phyloP scores from a whole-genome alignment of 2,888 invertebrate species.

The Agriopis aurantiaria region DNA sequence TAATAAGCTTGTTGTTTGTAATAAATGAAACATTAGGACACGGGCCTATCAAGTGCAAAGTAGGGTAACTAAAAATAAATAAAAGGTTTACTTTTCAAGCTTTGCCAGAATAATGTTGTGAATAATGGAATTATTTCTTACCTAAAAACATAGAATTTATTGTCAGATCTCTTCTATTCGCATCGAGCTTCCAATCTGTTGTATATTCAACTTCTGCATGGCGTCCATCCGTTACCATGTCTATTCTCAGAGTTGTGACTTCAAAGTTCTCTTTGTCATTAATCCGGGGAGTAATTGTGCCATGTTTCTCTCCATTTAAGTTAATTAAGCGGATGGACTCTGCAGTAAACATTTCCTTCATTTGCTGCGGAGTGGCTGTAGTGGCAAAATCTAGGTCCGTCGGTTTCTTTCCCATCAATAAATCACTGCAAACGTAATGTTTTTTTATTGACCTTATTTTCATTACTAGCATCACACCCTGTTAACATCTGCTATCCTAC shows the following conservation, averaged over 20 bases:
- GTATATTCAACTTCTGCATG: slow-evolving; percentile 98
- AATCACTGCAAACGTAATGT: slow-evolving; percentile 85
- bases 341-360: slow-evolving; percentile 96
- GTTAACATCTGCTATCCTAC: too few relatives aligned
- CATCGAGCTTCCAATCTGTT: slow-evolving; percentile 96
- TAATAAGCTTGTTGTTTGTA: too few relatives aligned
- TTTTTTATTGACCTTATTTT: neutral
- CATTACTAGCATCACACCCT: neutral
- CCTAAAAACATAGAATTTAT: slow-evolving; percentile 99
- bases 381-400: slow-evolving; percentile 99
- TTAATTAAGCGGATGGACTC: slow-evolving; percentile 97
- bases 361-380: slow-evolving; percentile 97
- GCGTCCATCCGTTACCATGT: slow-evolving; percentile 96
- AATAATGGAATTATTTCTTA: slow-evolving; percentile 53
- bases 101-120: too few relatives aligned
- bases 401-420: slow-evolving; percentile 92
- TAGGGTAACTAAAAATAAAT: too few relatives aligned
- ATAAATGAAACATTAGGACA: too few relatives aligned
- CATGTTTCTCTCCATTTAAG: slow-evolving; percentile 96
- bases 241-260: slow-evolving; percentile 97
- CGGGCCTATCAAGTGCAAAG: too few relatives aligned
- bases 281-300: slow-evolving; percentile 97
- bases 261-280: slow-evolving; percentile 98
- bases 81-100: too few relatives aligned
- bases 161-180: slow-evolving; percentile 97